A percentile compares a stretch with the other conserved stretches of the same genome.
Conservation (phyloP, 2,888 invertebrate species). For the Microlaimidae sp. region DNA sequence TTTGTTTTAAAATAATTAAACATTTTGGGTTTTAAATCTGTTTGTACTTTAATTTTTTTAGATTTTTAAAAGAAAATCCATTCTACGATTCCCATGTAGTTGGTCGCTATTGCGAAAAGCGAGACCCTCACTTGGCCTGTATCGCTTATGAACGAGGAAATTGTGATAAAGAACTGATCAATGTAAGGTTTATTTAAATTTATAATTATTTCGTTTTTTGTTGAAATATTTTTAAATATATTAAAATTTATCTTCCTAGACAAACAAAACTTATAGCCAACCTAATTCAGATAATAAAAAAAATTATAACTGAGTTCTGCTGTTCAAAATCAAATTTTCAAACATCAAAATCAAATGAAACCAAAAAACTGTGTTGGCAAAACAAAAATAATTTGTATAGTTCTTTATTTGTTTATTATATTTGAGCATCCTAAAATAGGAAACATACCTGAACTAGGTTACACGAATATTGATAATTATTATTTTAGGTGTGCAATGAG, state of each 20-base stretch:
- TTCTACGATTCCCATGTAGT: constrained; percentile 80
- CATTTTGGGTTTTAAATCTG: constrained; percentile 3
- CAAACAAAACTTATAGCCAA: neutral
- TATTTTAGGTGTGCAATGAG: constrained; percentile 71
- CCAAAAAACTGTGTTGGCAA: no score
- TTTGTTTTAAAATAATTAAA: neutral
- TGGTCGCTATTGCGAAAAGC: constrained; percentile 92
- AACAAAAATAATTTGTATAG: no score
- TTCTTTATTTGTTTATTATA: no score
- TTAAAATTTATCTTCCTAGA: neutral
- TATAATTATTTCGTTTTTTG: neutral
- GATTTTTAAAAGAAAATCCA: constrained; percentile 49
- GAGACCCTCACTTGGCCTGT: constrained; percentile 96
- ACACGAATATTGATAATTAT: no score
- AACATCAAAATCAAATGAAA: no score
- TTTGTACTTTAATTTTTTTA: no score
- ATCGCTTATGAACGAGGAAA: constrained; percentile 96
- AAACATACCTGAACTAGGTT: no score
- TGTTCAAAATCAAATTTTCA: no score
- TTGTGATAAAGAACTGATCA: constrained; percentile 91
- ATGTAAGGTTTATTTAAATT: constrained; percentile 37
- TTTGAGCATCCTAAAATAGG: no score
- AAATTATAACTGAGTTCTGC: no score
- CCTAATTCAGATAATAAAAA: neutral
- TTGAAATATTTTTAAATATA: neutral